Conservation (phyloP, 2,888 invertebrate species). For the Antheraea assamensis region DNA sequence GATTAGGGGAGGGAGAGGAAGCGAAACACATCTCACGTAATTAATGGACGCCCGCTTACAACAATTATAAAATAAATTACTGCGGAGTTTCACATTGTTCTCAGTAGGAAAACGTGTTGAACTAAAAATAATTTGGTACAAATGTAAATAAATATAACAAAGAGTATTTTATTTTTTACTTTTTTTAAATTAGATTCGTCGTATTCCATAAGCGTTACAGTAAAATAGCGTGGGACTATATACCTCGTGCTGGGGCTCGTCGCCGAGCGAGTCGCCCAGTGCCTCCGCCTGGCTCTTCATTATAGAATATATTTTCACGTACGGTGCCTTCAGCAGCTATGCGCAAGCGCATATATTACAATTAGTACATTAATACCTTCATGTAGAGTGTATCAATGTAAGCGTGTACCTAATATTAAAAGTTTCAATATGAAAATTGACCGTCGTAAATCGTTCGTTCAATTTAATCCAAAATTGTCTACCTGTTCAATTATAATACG, state of each 20-base stretch:
- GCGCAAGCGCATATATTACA: conserved; percentile 49
- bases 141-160: background rate
- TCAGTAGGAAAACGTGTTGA: background rate
- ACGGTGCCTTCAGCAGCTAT: conserved; percentile 97
- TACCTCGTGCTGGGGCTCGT: conserved; percentile 79
- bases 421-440: background rate
- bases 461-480: background rate
- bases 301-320: conserved; percentile 97
- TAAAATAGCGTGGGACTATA: conserved; percentile 32
- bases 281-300: conserved; percentile 94
- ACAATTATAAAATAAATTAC: background rate
- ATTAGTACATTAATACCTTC: conserved; percentile 33
- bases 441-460: background rate
- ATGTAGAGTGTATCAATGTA: conserved; percentile 8
- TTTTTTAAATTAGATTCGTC: conserved; percentile 26
- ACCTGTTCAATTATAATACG: background rate
- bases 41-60: too few relatives aligned
- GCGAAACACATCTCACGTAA: too few relatives aligned
- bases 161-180: background rate
- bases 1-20: too few relatives aligned
- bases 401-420: conserved; percentile 8
- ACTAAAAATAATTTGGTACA: background rate
- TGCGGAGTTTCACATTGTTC: background rate
- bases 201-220: conserved; percentile 36
- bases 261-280: conserved; percentile 78